phyloP scores from a whole-genome alignment of 2,113 vertebrate genomes.

The Triplophysa tibetana region DNA sequence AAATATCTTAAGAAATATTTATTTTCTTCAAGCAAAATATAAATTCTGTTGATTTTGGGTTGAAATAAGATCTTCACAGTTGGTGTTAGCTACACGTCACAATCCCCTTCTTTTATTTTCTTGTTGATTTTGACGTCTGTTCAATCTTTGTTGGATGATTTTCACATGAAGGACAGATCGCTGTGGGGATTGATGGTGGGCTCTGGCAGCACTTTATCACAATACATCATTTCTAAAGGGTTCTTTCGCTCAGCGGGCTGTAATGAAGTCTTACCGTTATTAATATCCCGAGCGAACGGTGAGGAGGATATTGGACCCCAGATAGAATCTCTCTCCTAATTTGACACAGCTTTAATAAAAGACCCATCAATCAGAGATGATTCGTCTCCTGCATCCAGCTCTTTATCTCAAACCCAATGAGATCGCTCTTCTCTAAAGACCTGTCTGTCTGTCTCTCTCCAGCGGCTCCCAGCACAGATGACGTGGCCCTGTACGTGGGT shows the following conservation, averaged over 20 bases:
- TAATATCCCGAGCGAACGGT: conserved; percentile 45
- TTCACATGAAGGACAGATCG: neutral
- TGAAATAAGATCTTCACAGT: too few species aligned
- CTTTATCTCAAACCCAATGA: conserved; percentile 20
- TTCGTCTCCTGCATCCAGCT: conserved; percentile 6
- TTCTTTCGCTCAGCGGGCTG: neutral
- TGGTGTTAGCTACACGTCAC: too few species aligned
- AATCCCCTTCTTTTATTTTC: neutral
- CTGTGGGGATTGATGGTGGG: neutral
- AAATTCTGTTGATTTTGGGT: too few species aligned
- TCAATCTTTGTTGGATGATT: too few species aligned
- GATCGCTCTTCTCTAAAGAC: conserved; percentile 1
- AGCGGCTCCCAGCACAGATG: conserved; percentile 85
- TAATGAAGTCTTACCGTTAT: conserved; percentile 50
- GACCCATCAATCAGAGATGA: conserved; percentile 46
- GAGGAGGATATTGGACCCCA: conserved; percentile 49
- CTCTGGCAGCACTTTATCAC: neutral
- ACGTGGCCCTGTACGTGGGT: conserved; percentile 84
- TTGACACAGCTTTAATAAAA: conserved; percentile 47
- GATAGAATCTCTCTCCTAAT: conserved; percentile 47
- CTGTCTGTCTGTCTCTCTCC: neutral
- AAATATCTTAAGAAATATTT: too few species aligned
- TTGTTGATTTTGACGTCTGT: too few species aligned
- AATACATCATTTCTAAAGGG: neutral
- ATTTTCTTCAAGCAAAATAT: too few species aligned